phyloP scores from a whole-genome alignment of 2,797 vertebrate genomes.

The Eidolon dupreanum region DNA sequence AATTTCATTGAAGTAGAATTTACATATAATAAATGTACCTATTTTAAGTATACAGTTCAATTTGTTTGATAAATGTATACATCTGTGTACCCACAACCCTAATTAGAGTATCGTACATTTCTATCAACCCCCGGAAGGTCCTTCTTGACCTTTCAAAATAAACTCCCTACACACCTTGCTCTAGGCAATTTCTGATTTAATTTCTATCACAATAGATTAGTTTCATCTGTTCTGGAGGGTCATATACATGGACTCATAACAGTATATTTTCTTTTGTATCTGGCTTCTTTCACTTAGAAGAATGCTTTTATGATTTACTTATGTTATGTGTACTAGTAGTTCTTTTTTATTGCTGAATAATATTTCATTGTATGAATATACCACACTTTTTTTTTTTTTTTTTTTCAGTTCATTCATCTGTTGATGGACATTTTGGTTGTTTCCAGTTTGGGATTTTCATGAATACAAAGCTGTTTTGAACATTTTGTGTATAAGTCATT shows the following conservation, averaged over 20 bases:
- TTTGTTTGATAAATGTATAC: neutral
- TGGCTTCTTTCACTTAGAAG: neutral
- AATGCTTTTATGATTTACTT: neutral
- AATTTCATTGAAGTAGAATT: neutral
- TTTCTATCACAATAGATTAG: neutral
- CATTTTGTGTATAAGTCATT: neutral
- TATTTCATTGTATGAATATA: neutral
- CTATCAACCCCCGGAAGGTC: neutral
- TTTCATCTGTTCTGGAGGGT: slow-evolving; percentile 18
- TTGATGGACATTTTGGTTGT: neutral
- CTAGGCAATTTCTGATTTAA: neutral
- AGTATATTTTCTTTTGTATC: neutral
- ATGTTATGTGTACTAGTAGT: neutral
- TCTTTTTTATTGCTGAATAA: neutral
- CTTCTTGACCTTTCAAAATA: neutral
- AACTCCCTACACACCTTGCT: neutral
- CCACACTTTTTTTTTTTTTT: neutral
- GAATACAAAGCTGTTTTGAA: neutral
- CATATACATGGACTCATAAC: neutral
- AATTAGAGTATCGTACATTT: neutral
- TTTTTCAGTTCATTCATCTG: neutral
- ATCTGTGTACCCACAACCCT: neutral
- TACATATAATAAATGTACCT: neutral
- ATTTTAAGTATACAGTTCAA: neutral
- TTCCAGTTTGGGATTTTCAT: neutral